Evolutionary conservation across 2,888 invertebrate genomes (phyloP).

Genomic region (Hecatera dysodea): DNA sequence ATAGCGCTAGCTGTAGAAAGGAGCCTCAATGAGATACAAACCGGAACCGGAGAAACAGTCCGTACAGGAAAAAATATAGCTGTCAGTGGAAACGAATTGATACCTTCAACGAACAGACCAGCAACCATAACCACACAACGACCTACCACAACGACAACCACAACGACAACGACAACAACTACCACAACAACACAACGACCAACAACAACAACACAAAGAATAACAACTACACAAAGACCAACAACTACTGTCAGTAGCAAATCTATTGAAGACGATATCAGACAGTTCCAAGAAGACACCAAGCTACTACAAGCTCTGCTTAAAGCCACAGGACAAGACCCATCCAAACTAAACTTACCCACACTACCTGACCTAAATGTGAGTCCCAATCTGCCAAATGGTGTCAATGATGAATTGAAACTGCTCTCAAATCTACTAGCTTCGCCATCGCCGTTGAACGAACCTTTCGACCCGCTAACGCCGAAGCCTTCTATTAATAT

Average conservation of each 20-base stretch:
- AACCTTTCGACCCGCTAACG: conserved; percentile 81
- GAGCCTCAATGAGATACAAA: conserved; percentile 86
- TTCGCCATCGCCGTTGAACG: conserved; percentile 82
- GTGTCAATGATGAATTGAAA: conserved; percentile 77
- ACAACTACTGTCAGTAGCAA: conserved; percentile 73
- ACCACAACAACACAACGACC: conserved; percentile 70
- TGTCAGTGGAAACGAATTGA: conserved; percentile 73
- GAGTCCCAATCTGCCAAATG: conserved; percentile 77
- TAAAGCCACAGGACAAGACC: conserved; percentile 87
- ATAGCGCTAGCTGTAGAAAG: conserved; percentile 90
- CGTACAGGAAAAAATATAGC: conserved; percentile 79
- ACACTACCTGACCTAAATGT: conserved; percentile 80
- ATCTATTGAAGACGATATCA: conserved; percentile 87
- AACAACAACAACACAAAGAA: conserved; percentile 71
- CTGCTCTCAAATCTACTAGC: conserved; percentile 82
- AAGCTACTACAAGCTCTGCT: conserved; percentile 86
- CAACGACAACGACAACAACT: conserved; percentile 70
- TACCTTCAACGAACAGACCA: conserved; percentile 70
- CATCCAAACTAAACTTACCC: conserved; percentile 86
- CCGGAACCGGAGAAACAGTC: conserved; percentile 73
- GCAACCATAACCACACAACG: conserved; percentile 72
- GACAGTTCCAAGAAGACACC: conserved; percentile 88
- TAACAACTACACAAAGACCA: conserved; percentile 75
- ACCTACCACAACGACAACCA: conserved; percentile 71
- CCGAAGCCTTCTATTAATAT: conserved; percentile 71